Conservation (phyloP, 2,797 vertebrate genomes). For the Chelon labrosus region DNA sequence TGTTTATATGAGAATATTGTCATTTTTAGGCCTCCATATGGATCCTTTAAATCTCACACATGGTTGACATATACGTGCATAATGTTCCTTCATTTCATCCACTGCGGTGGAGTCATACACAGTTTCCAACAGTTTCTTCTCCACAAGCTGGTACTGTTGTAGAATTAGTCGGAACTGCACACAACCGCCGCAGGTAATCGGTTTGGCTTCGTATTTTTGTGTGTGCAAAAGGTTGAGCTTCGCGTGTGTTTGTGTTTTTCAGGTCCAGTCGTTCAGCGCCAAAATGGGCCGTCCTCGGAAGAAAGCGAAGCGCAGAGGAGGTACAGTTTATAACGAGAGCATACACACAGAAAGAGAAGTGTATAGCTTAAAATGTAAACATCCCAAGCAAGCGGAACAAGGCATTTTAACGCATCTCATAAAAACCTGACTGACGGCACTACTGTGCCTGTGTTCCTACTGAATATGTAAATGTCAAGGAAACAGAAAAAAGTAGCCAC, state of each 20-base stretch:
- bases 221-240: background rate
- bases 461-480: background rate
- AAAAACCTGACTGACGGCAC: background rate
- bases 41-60: background rate
- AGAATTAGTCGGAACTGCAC: background rate
- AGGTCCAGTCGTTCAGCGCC: conserved; percentile 95
- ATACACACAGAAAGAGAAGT: background rate
- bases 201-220: background rate
- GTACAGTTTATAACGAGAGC: conserved; percentile 71
- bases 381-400: background rate
- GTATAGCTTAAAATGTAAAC: background rate
- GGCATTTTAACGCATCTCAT: background rate
- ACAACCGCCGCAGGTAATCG: background rate
- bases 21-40: background rate
- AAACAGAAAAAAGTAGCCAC: background rate
- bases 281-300: conserved; percentile 96
- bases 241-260: conserved; percentile 43
- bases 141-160: background rate
- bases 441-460: background rate
- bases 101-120: background rate
- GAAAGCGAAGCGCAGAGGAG: conserved; percentile 96
- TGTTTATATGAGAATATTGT: conserved; percentile 6
- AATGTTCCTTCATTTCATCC: background rate
- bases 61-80: background rate
- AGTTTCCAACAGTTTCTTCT: background rate